Evolutionary conservation across 1,140 invertebrate species (phyloP).

Genomic region (Callitettix versicolor): DNA sequence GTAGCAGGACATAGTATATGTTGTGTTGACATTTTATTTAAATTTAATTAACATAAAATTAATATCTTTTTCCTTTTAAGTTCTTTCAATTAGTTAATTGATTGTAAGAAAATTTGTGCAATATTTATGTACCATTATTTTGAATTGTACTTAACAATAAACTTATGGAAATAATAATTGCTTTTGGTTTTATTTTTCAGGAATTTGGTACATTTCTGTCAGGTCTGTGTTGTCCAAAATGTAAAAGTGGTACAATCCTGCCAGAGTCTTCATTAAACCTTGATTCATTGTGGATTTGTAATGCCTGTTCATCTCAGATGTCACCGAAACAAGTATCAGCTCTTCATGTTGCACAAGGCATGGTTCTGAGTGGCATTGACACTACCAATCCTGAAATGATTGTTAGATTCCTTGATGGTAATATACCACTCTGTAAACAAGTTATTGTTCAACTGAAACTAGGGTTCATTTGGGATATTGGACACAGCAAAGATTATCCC

Average conservation of each 20-base stretch:
- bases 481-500: not conserved
- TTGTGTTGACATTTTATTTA: no score
- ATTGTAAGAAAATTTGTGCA: no score
- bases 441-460: slow-evolving; percentile 24
- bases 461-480: not conserved
- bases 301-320: slow-evolving; percentile 23
- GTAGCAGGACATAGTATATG: no score
- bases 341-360: slow-evolving; percentile 8
- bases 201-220: slow-evolving; percentile 30
- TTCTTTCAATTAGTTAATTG: no score
- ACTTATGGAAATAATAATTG: no score
- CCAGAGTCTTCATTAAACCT: slow-evolving; percentile 24
- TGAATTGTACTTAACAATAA: no score
- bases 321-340: slow-evolving; percentile 26
- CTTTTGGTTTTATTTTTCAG: slow-evolving; percentile 12
- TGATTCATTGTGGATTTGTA: slow-evolving; percentile 26
- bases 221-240: slow-evolving; percentile 29
- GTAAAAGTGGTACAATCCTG: slow-evolving; percentile 28
- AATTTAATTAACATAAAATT: no score
- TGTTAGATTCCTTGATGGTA: slow-evolving; percentile 26
- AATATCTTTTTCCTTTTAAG: no score
- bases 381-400: not conserved
- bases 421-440: slow-evolving; percentile 25
- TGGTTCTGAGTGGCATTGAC: not conserved
- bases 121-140: no score